Percentiles rank a stretch among this genome's conserved stretches.
Evolutionary conservation across 2,797 vertebrate species (phyloP).

Genomic region (Semaprochilodus insignis): DNA sequence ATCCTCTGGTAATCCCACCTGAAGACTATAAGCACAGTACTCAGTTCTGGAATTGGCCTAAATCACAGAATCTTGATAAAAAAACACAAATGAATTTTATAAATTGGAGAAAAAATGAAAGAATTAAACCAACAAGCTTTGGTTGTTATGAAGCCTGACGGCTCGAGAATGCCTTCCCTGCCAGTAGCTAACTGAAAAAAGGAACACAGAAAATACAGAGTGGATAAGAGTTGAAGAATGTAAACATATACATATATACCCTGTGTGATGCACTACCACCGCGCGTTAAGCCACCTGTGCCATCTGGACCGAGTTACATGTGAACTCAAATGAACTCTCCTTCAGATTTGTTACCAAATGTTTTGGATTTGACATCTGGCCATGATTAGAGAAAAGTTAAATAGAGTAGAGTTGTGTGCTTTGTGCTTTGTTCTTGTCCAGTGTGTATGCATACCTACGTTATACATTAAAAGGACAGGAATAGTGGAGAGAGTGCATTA

Average conservation of each 20-base stretch:
- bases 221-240: constrained; percentile 39
- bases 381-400: constrained; percentile 38
- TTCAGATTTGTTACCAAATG: constrained; percentile 29
- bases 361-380: constrained; percentile 51
- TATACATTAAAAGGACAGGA: neutral
- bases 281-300: neutral
- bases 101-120: neutral
- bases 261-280: constrained; percentile 15
- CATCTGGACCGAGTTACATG: constrained; percentile 51
- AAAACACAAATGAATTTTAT: constrained; percentile 1
- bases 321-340: constrained; percentile 47
- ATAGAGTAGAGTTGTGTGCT: constrained; percentile 40
- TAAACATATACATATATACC: constrained; percentile 41
- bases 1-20: neutral
- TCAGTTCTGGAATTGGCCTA: constrained; percentile 27
- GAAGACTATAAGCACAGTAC: neutral
- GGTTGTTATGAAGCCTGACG: neutral
- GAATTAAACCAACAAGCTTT: neutral
- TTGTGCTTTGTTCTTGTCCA: constrained; percentile 36
- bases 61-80: constrained; percentile 26
- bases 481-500: neutral
- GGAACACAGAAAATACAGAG: constrained; percentile 16
- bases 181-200: constrained; percentile 4
- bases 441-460: neutral
- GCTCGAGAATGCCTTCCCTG: constrained; percentile 30